Evolutionary conservation across 2,797 vertebrate genomes (phyloP).

Genomic region (Perodicticus potto): DNA sequence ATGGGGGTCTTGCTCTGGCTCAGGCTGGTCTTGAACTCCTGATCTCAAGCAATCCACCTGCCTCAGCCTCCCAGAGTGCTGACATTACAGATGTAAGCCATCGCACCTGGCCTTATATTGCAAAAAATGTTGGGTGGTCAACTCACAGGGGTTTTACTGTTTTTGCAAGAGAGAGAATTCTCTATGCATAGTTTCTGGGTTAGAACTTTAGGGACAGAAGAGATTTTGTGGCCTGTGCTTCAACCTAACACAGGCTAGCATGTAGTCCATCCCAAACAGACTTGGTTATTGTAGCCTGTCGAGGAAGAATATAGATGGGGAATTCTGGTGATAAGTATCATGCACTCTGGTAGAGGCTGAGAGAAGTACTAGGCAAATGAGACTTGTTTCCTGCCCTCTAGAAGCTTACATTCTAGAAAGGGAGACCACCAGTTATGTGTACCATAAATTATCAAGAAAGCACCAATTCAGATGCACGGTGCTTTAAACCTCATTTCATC

Average conservation of each 20-base stretch:
- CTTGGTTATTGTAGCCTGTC: neutral
- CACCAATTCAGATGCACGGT: neutral
- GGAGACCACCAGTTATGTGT: neutral
- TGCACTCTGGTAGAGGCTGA: neutral
- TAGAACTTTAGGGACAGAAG: neutral
- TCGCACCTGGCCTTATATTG: no score
- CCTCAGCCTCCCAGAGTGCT: no score
- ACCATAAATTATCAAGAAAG: neutral
- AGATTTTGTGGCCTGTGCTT: neutral
- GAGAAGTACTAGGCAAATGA: neutral
- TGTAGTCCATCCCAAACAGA: neutral
- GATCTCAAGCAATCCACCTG: no score
- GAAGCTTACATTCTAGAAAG: neutral
- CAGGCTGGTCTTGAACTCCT: no score
- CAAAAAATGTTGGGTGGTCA: no score
- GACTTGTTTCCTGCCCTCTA: neutral
- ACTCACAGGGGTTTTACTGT: neutral
- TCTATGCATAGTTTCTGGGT: neutral
- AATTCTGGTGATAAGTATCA: neutral
- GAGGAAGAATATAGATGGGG: neutral
- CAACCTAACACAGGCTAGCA: neutral
- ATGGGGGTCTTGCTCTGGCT: no score
- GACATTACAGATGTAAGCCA: no score
- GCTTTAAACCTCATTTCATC: neutral
- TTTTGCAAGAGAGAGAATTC: slow-evolving; percentile 20